Base-by-base conservation (phyloP, 2,797 vertebrate genomes). In the Chelon labrosus region DNA sequence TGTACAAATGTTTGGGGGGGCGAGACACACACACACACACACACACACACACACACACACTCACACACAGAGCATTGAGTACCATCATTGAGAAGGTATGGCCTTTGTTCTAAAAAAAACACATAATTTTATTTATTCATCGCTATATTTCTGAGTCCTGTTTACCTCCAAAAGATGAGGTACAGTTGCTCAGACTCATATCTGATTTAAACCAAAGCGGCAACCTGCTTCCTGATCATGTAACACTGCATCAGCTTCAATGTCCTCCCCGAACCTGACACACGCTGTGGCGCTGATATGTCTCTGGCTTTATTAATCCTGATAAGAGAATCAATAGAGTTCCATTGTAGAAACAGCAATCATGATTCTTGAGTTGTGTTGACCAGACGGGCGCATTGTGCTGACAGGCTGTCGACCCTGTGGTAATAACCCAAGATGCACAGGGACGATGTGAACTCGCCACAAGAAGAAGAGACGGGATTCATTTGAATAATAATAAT, bases 321-420 rank as follows among this genome's bases (percentile, higher is more conserved):
- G 90, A 91, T 91, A 91, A 88, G 78, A 72, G 52, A 84, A 82
- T 88, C 76, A 87, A 91, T 89, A 85, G 71, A 53, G 65, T 76
- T 65, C 59, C 52, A 55, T 70, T 77, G 74, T 66, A 31, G 42
- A 69, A 64, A 53, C 54, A 64, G 50, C 17, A 4, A 64, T 78
- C 44, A 47, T 65, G 55, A 75, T 62, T 73, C 31, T 74, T 55
- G 35, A 69, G 54, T 42, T 42, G 37, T 61, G 54, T 44, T 59
- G 69, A 58, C 46, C n/a, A 53, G 53, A 47, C 38, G 69, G 58
- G 75, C 37, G 63, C 59, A 61, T 67, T 20, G 47, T 63, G 56
- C 69, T 51, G 61, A 73, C 55, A 44, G 37, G 35, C 73, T 56
- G 39, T 57, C 50, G 49, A 74, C 51, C 71, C 63, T 7, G 19